phyloP scores from a whole-genome alignment of 2,888 invertebrate genomes.

The Acronicta alni region DNA sequence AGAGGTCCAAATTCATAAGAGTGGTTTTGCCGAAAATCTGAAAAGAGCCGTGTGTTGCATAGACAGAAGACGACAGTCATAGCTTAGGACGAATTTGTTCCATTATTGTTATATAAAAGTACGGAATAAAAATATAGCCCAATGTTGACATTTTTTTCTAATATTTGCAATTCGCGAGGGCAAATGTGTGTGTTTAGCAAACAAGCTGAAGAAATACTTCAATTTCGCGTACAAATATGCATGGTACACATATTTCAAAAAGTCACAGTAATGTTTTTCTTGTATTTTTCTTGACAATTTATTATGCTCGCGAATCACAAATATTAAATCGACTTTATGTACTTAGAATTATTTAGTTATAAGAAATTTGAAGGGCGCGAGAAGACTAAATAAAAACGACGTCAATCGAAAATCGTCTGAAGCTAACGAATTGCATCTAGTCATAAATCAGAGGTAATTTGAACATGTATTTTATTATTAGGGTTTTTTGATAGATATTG shows the following conservation, averaged over 20 bases:
- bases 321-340: slow-evolving; percentile 24
- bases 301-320: slow-evolving; percentile 24
- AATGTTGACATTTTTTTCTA: slow-evolving; percentile 33
- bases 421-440: slow-evolving; percentile 70
- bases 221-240: slow-evolving; percentile 37
- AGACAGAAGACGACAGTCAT: slow-evolving; percentile 82
- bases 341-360: slow-evolving; percentile 16
- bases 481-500: slow-evolving; percentile 38
- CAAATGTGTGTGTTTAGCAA: slow-evolving; percentile 28
- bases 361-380: slow-evolving; percentile 26
- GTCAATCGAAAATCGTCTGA: slow-evolving; percentile 69
- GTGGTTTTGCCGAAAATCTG: slow-evolving; percentile 83
- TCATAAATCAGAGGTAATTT: slow-evolving; percentile 57
- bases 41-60: slow-evolving; percentile 85
- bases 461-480: slow-evolving; percentile 42
- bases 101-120: slow-evolving; percentile 36
- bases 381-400: slow-evolving; percentile 52
- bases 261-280: slow-evolving; percentile 6
- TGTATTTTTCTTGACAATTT: neutral
- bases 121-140: slow-evolving; percentile 35
- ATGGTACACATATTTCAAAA: slow-evolving; percentile 15
- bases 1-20: slow-evolving; percentile 78
- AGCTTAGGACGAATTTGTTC: slow-evolving; percentile 55
- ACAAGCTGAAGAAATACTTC: slow-evolving; percentile 24
- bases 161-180: slow-evolving; percentile 33